Percentiles rank a stretch among this genome's conserved stretches.
Conservation (phyloP, 1,140 invertebrate genomes). For the Ceratosolen solmsi region DNA sequence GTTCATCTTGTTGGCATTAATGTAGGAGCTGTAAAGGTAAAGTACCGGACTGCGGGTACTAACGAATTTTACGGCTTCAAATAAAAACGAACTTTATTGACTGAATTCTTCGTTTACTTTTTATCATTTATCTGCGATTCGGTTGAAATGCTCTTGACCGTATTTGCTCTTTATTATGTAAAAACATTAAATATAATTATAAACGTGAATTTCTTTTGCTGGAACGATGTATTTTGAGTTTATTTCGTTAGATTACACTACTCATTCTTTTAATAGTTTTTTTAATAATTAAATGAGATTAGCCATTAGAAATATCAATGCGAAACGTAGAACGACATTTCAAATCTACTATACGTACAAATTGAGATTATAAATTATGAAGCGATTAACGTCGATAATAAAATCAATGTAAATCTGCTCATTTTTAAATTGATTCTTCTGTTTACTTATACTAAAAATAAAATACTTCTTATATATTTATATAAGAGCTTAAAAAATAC, state of each 20-base stretch:
- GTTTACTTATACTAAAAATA: too few species aligned
- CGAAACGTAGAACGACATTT: too few species aligned
- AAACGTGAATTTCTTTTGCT: neutral
- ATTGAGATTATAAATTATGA: neutral
- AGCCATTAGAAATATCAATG: too few species aligned
- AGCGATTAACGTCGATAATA: neutral
- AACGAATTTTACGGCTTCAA: slow-evolving; percentile 11
- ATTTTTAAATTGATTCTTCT: too few species aligned
- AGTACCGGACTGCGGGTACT: neutral
- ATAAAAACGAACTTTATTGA: slow-evolving; percentile 5
- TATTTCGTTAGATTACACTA: too few species aligned
- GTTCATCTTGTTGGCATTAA: slow-evolving; percentile 26
- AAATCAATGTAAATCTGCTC: too few species aligned
- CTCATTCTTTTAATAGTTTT: too few species aligned
- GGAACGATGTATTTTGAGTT: too few species aligned
- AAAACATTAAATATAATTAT: neutral
- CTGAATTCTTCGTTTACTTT: neutral
- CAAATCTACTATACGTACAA: too few species aligned
- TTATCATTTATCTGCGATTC: neutral
- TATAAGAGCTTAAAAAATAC: too few species aligned
- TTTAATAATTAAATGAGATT: too few species aligned
- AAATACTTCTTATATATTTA: too few species aligned
- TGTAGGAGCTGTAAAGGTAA: slow-evolving; percentile 22
- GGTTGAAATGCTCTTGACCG: neutral
- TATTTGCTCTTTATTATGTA: neutral